These are phyloP conservation scores for Seriola quinqueradiata DNA, from an alignment of 2,113 vertebrate genomes.

Conservation along the genomic window DNA sequence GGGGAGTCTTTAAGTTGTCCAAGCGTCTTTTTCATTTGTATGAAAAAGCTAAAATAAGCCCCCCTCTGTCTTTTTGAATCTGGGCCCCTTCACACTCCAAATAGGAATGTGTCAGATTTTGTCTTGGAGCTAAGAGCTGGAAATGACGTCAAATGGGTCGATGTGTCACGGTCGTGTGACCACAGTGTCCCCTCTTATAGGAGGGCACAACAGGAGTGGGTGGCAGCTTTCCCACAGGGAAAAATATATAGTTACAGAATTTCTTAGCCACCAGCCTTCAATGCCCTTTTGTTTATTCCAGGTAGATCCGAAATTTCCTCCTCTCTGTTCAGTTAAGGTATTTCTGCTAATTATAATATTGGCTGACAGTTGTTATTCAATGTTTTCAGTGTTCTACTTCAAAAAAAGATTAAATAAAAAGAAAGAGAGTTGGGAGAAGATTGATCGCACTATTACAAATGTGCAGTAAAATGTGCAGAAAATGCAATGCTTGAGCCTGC, in stretches of 20 bases:
- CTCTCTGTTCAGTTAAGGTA: not conserved
- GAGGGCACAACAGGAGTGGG: slow-evolving; percentile 5
- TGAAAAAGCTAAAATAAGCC: not conserved
- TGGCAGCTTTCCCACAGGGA: not conserved
- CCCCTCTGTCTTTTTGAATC: not conserved
- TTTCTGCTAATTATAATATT: not conserved
- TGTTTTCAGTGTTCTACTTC: not conserved
- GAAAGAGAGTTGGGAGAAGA: too few species aligned
- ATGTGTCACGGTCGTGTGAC: slow-evolving; percentile 36
- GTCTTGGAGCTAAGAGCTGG: slow-evolving; percentile 25
- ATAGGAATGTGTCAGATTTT: slow-evolving; percentile 39
- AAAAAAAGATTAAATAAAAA: not conserved
- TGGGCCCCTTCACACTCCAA: slow-evolving; percentile 12
- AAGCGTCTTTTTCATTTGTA: not conserved
- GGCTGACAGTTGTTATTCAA: too few species aligned
- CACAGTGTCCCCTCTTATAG: slow-evolving; percentile 19
- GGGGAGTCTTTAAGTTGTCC: not conserved
- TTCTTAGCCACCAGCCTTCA: not conserved
- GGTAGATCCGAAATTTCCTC: not conserved
- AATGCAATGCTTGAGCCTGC: too few species aligned
- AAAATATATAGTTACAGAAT: not conserved
- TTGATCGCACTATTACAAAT: too few species aligned
- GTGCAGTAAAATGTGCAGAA: too few species aligned
- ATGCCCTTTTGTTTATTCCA: not conserved
- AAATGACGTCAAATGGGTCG: slow-evolving; percentile 34